Base-by-base conservation (phyloP, 2,113 vertebrate species). In the Ramphastos sulfuratus region DNA sequence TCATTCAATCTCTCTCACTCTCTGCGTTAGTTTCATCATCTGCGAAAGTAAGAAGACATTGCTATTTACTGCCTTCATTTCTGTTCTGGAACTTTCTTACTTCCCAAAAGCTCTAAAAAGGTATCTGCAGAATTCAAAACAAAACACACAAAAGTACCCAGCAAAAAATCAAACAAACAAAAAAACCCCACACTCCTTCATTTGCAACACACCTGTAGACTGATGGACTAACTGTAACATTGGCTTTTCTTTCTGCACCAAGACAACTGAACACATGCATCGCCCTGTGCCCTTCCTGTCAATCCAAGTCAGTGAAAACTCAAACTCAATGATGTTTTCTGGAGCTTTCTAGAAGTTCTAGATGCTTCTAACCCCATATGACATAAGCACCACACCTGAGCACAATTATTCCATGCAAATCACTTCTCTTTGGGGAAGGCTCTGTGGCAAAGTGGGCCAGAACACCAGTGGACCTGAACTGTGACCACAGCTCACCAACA, bases 1-100 rank as follows among this genome's bases (percentile, higher is more conserved):
- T 94, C 80, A 94, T 90, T 94, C 90, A 96, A 93, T 59, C 78
- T 77, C 48, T 63, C 85, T 44, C 79, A 9, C 44, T 75, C 66
- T 87, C 75, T 77, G 82, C 72, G 92, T 92, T 48, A 77, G 79
- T 85, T 83, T 94, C 64, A 64, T 77, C 79, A 10, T 78, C 85
- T 91, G 52, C 60, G 64, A 91, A 89, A 87, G 18, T 15, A 85
- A 75, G 63, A 65, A 0, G 31, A 64, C 66, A 19, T n/a, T 54
- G 60, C 54, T 65, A 39, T 87, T 80, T 59, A 72, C 37, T 85
- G 73, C 76, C 65, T 91, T 79, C 27, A 21, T 35, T 74, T 89
- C 75, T 93, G 39, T 65, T 87, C 67, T 81, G 79, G 65, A 95
- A 71, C 58, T 83, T 89, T 85, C 37, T 83, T 56, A 67, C 15